These are phyloP conservation scores for Drosophila lacteicornis DNA, from an alignment of 1,140 invertebrate species.

Conservation along the genomic window DNA sequence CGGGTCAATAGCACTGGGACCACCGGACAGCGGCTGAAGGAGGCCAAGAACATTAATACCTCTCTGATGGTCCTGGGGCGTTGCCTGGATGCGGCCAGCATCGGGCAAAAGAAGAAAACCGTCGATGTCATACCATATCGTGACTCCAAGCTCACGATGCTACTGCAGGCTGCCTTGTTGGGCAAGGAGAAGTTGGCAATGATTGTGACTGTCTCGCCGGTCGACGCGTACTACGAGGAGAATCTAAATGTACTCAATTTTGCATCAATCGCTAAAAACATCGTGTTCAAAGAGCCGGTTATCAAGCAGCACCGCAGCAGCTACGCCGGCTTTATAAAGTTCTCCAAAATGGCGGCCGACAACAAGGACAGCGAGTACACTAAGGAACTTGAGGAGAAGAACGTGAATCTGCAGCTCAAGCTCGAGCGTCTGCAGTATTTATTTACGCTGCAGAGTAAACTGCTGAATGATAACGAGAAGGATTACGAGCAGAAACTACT, in stretches of 20 bases:
- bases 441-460: too few relatives aligned
- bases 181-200: constrained; percentile 91
- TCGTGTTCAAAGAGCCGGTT: constrained; percentile 84
- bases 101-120: constrained; percentile 85
- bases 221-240: constrained; percentile 90
- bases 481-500: too few relatives aligned
- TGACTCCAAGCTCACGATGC: constrained; percentile 93
- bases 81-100: constrained; percentile 90
- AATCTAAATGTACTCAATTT: constrained; percentile 92
- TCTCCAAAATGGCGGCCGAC: constrained; percentile 5
- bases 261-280: constrained; percentile 90
- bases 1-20: constrained; percentile 93
- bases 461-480: too few relatives aligned
- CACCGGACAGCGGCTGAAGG: constrained; percentile 93
- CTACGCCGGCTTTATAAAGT: constrained; percentile 61
- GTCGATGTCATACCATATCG: constrained; percentile 85
- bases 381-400: constrained; percentile 43
- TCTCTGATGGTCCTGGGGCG: constrained; percentile 92
- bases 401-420: constrained; percentile 49
- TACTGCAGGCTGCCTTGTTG: constrained; percentile 88
- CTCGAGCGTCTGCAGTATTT: too few relatives aligned
- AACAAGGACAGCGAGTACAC: constrained; percentile 22
- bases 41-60: constrained; percentile 87
- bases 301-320: constrained; percentile 62
- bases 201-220: constrained; percentile 93